Conservation (phyloP, 2,113 vertebrate genomes). For the Microcebus jonahi region DNA sequence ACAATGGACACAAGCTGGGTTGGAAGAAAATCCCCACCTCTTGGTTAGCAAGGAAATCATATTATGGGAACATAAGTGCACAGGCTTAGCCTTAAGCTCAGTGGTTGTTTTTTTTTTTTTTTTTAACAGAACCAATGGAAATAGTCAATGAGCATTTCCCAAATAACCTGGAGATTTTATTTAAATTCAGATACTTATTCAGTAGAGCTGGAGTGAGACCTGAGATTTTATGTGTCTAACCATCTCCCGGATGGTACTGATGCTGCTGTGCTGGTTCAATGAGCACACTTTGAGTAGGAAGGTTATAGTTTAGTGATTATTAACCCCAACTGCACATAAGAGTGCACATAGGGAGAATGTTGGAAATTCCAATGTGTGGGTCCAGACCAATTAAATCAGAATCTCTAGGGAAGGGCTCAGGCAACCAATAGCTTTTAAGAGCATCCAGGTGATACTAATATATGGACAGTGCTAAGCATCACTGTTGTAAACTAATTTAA, state of each 20-base stretch:
- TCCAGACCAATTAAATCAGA: not conserved
- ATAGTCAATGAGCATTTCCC: not conserved
- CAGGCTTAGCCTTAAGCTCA: not conserved
- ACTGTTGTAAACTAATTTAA: not conserved
- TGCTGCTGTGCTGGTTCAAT: not conserved
- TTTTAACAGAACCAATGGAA: not conserved
- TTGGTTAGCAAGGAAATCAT: not conserved
- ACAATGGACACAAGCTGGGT: not conserved
- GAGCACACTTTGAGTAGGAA: not conserved
- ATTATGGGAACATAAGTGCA: not conserved
- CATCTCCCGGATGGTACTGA: not conserved
- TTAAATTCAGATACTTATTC: not conserved
- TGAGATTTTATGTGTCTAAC: not conserved
- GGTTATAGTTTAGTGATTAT: not conserved
- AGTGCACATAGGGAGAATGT: not conserved
- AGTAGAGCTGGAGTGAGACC: not conserved
- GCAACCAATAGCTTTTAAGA: not conserved
- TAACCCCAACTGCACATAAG: not conserved
- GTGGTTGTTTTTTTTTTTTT: not conserved
- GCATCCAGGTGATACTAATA: not conserved
- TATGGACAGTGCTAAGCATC: not conserved
- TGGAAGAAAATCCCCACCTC: not conserved
- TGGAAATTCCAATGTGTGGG: not conserved
- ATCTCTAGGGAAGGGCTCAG: not conserved
- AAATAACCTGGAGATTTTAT: not conserved